Evolutionary conservation across 2,888 invertebrate species (phyloP).

Genomic region (Macrophya alboannulata): DNA sequence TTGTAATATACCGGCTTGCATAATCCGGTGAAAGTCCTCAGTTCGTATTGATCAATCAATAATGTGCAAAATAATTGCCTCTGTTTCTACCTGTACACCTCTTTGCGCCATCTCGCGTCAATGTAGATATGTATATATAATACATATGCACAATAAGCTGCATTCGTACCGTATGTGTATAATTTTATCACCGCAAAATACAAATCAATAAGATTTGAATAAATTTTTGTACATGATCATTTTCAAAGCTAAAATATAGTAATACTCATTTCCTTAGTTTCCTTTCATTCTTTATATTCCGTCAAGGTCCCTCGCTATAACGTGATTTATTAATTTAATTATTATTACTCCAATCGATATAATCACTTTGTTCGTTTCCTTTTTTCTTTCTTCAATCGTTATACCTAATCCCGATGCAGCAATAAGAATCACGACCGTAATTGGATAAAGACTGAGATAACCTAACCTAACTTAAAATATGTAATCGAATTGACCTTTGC

Average conservation of each 20-base stretch:
- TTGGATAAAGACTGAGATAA: constrained; percentile 1
- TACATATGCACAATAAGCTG: not conserved
- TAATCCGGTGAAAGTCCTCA: constrained; percentile 31
- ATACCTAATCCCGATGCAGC: not conserved
- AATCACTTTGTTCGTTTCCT: not conserved
- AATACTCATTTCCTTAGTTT: not conserved
- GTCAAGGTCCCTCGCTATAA: not conserved
- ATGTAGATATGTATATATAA: not conserved
- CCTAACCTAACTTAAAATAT: not conserved
- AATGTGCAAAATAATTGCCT: constrained; percentile 43
- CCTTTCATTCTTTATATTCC: not conserved
- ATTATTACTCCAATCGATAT: not conserved
- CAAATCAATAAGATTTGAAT: not conserved
- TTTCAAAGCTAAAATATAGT: not conserved
- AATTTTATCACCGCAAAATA: not conserved
- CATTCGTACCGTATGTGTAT: not conserved
- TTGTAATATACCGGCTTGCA: constrained; percentile 44
- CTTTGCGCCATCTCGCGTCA: not conserved
- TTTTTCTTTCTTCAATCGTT: not conserved
- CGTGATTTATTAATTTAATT: constrained; percentile 2
- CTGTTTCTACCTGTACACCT: not conserved
- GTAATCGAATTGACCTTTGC: constrained; percentile 26
- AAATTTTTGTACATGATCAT: not conserved
- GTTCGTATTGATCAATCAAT: constrained; percentile 44
- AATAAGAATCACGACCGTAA: not conserved